These are phyloP conservation scores for Hirtodrosophila confusa DNA, from an alignment of 2,888 invertebrate species.

Conservation along the genomic window DNA sequence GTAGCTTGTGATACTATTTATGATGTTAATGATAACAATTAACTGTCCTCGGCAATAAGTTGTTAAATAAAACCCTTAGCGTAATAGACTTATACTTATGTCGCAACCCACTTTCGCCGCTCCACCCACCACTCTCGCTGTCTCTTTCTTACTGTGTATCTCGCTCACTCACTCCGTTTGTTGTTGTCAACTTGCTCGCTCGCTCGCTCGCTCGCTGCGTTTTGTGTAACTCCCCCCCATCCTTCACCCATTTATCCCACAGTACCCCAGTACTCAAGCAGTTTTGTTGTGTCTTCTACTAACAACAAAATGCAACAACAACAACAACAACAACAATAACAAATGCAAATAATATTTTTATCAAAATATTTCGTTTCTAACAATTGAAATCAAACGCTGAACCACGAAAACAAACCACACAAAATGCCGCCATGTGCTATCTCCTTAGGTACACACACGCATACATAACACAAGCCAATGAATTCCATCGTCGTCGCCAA, in stretches of 20 bases:
- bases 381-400: conserved; percentile 22
- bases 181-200: conserved; percentile 17
- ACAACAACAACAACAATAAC: conserved; percentile 27
- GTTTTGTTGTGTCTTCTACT: conserved; percentile 37
- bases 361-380: conserved; percentile 42
- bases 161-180: conserved; percentile 2
- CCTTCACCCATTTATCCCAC: neutral
- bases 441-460: conserved; percentile 83
- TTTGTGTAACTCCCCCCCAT: conserved; percentile 27
- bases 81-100: too few relatives aligned
- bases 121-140: conserved; percentile 2
- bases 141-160: conserved; percentile 4
- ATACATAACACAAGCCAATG: conserved; percentile 83
- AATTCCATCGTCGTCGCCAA: conserved; percentile 83
- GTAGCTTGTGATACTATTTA: too few relatives aligned
- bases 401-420: conserved; percentile 10
- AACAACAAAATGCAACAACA: conserved; percentile 30
- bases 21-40: conserved; percentile 19
- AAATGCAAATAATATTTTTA: conserved; percentile 19
- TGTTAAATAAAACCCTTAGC: conserved; percentile 3
- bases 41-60: conserved; percentile 1
- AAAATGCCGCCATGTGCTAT: conserved; percentile 60
- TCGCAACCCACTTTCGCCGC: too few relatives aligned
- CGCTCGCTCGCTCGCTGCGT: conserved; percentile 42
- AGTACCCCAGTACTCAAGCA: conserved; percentile 3